Conservation (phyloP, 2,888 invertebrate genomes). For the Tipula helvola region DNA sequence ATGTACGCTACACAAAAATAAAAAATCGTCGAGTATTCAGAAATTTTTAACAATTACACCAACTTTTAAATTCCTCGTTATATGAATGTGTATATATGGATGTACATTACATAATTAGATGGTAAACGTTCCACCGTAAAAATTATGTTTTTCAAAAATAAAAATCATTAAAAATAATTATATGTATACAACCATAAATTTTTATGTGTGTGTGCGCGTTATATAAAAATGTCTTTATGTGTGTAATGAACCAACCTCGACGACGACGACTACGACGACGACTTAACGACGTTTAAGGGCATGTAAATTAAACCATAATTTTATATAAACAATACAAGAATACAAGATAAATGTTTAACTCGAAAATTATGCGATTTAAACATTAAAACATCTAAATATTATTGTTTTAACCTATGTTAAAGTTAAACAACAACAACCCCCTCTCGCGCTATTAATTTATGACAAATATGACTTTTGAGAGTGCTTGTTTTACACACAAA, state of each 20-base stretch:
- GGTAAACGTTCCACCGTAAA: neutral
- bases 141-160: neutral
- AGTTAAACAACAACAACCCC: neutral
- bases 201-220: neutral
- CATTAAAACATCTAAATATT: neutral
- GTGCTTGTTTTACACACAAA: neutral
- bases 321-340: neutral
- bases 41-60: neutral
- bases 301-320: slow-evolving; percentile 8
- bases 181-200: neutral
- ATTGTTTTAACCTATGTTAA: neutral
- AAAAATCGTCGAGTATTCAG: neutral
- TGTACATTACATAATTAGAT: neutral
- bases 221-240: neutral
- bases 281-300: neutral
- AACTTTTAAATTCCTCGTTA: neutral
- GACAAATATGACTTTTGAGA: neutral
- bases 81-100: neutral
- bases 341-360: neutral
- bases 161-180: neutral
- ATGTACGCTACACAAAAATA: neutral
- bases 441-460: neutral
- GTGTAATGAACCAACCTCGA: neutral
- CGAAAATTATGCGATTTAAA: neutral
- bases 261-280: neutral